Evolutionary conservation across 2,797 vertebrate genomes (phyloP), one percentile per base, ranked within the genome.

Genomic region (Tapera naevia): DNA sequence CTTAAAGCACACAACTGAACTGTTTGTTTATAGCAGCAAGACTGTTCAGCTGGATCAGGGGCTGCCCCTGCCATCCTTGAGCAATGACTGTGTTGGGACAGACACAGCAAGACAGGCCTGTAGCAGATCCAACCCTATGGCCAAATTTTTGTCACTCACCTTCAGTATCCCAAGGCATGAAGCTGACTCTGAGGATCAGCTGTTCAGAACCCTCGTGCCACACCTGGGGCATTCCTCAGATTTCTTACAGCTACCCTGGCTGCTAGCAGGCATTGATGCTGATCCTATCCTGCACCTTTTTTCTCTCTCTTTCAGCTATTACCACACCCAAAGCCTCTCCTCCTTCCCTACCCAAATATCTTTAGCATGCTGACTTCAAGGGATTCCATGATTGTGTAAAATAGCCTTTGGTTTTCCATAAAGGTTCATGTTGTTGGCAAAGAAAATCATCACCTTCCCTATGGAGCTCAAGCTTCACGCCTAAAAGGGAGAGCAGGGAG

Each of bases 371-470:
- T 37, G 57, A 8, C 46, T 78, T 84, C 57, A 53, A 53, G 64
- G 41, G 39, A 43, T 66, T 35, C 0, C 0, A 35, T 62, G 51
- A 4, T 3, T 48, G 51, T 53, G 27, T 58, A 41, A 86, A 73
- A 81, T 5, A 46, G 10, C 32, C 28, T 80, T 64, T 73, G 64
- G 56, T 66, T 95, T 91, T 91, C 80, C 53, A 46, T 10, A 61
- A 70, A n/a, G 76, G 46, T 86, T 73, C 75, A 57, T 70, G 66
- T 74, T 94, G 64, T 30, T 82, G 88, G 80, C 43, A 50, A 86
- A 70, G 45, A 56, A 64, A 89, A 90, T 83, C 71, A 28, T 45
- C 27, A 48, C 45, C 56, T 91, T 90, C 83, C 80, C 71, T 21
- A 30, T 60, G 71, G 73, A 92, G 15, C 58, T 86, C 70, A 53